Base-by-base conservation (phyloP, 2,888 invertebrate genomes). In the Anodontia alba region DNA sequence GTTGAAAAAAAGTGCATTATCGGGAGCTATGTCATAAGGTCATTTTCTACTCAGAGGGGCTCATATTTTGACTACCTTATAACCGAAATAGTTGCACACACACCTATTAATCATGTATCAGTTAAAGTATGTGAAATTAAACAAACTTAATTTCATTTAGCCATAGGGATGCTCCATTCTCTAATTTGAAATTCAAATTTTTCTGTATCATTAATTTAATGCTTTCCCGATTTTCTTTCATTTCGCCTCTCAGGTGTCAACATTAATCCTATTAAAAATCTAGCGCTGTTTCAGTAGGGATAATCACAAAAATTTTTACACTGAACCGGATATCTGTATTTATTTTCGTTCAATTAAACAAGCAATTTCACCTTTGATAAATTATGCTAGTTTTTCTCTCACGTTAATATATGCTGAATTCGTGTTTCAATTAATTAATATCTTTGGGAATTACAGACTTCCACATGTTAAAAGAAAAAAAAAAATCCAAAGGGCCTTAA, bases 261-360 rank as follows among this genome's bases (percentile, higher is more conserved):
- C 69, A 72, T 73, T 84, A 84, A 84, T 84, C 84, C 73, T 80
- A 84, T 84, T 84, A 84, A 81, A 84, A 31, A 54, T 62, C 62
- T 62, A 62, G 62, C 33, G 33, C 31, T 33, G 62, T 62, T 33
- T 62, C 33, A 17, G 29, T 29, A 70, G 43, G 70, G 73, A 70
- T 54, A 78, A 75, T 80, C 80, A 49, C 73, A 29, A 54, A 72
- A 75, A 76, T 76, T 76, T 66, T 75, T 71, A 67, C n/a, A 33
- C 72, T 54, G 73, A 81, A 74, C 72, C 57, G 62, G 62, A 62
- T 62, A 62, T 62, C 70, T 77, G 68, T 74, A 78, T 81, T 84
- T 81, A 84, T 84, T 81, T 73, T 43, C 72, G 73, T 84, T 84
- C 81, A 84, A 84, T 84, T 84, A 84, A 84, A 84, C 84, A 84